A percentile compares a stretch with the other conserved stretches of the same genome.
Conservation (phyloP, 2,888 invertebrate species). For the Lasioglossum figueresi region DNA sequence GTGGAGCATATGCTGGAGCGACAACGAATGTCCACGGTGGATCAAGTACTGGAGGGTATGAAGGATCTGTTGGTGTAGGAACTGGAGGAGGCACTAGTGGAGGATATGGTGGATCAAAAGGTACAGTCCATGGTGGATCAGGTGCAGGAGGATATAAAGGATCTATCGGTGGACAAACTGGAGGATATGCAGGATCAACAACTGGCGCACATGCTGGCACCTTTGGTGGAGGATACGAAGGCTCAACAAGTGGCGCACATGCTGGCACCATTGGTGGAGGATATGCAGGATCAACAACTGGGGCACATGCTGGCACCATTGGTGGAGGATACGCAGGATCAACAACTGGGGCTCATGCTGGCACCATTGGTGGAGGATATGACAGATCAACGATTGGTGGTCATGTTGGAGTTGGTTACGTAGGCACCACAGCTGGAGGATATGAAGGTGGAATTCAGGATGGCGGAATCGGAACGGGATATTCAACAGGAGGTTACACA, state of each 20-base stretch:
- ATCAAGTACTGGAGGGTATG: not conserved
- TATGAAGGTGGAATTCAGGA: slow-evolving; percentile 32
- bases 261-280: not conserved
- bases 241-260: not conserved
- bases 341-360: not conserved
- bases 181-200: slow-evolving; percentile 28
- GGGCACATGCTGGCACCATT: slow-evolving; percentile 22
- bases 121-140: slow-evolving; percentile 17
- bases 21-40: not conserved
- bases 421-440: slow-evolving; percentile 34
- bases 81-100: slow-evolving; percentile 25
- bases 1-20: slow-evolving; percentile 29
- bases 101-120: slow-evolving; percentile 20
- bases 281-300: not conserved
- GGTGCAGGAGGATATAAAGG: not conserved
- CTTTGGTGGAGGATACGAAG: slow-evolving; percentile 20
- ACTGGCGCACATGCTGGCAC: too few relatives aligned
- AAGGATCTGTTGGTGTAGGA: slow-evolving; percentile 19
- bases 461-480: slow-evolving; percentile 2
- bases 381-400: slow-evolving; percentile 19
- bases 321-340: slow-evolving; percentile 28
- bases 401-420: slow-evolving; percentile 23
- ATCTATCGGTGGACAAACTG: not conserved
- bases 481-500: slow-evolving; percentile 32
- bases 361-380: slow-evolving; percentile 19